Evolutionary conservation across 1,140 invertebrate genomes (phyloP), one percentile per base, ranked within the genome.

Genomic region (Rhynchophorus ferrugineus): DNA sequence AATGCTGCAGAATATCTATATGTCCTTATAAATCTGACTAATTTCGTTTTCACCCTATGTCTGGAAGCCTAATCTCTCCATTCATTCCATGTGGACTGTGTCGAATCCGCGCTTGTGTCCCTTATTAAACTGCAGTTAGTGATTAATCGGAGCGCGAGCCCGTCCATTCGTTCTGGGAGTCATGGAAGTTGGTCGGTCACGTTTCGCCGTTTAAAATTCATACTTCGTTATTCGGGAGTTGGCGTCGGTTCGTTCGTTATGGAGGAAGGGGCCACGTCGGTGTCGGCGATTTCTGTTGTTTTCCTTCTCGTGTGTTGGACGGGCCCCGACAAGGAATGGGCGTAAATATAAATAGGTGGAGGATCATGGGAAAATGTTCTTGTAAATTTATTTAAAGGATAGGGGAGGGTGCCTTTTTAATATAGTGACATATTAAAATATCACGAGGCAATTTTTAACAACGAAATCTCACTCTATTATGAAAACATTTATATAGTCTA

Each of bases 121-220:
- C 14, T 43, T 50, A 50, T 50, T 50, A 50, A 50, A 43, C 19
- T 21, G 39, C 39, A 44, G 39, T 50, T 50, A 50, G 24, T 50
- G 49, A 50, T 50, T 50, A 50, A 50, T 50, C 39, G 49, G 24
- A 16, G 39, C 22, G 41, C 36, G 33, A 11, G 20, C 13, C 18
- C 37, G 19, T 8, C 38, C 14, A 33, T 48, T 50, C 38, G 49
- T 43, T 50, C 35, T 50, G 49, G 49, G 49, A 50, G 49, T 50
- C 21, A 17, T 34, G 49, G 39, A 50, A 48, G 46, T 48, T 13
- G 46, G 33, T 19, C 35, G 17, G 46, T 37, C 46, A 48, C 46
- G 46, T 48, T 48, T 48, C 36, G 21, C 7, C 22, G 36, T 38
- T 48, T 48, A 48, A 48, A 48, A 48, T 48, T 48, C 37, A 48